Base-by-base conservation (phyloP, 2,797 vertebrate species). In the Pempheris klunzingeri region DNA sequence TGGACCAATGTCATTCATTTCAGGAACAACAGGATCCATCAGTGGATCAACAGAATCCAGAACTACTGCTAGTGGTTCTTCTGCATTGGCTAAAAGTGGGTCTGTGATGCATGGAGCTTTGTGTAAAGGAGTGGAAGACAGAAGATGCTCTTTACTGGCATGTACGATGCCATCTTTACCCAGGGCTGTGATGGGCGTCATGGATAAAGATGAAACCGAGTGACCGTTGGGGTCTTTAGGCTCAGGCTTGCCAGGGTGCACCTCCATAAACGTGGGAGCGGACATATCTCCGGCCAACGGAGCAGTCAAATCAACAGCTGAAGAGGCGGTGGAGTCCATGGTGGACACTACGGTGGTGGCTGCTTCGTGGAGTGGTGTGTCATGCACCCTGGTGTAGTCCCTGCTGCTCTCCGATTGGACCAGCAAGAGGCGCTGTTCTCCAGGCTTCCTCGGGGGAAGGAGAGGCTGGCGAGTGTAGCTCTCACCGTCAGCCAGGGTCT, bases 401-500 rank as follows among this genome's bases (percentile, higher is more conserved):
- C 96, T 96, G 88, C 96, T 96, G 90, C 97, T 96, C 87, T 97
- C 96, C 0, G 95, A 94, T 44, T 95, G 95, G 49, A 94, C 92
- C 85, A 98, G 95, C 77, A 98, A 90, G 74, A 96, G 93, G 0
- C 93, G 96, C 92, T 99, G 97, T 65, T 99, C 98, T 0, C 92
- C 94, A 0, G 95, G 97, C 83, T 96, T 98, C 90, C 90, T 95
- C 30, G 96, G 96, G 0, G 94, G 96, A 65, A 99, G 93, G n/a
- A 99, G 92, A 0, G 97, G 96, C 83, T 96, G 97, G 4, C 97
- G 93, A 0, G 96, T 96, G 92, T 97, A 98, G 91, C 91, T 94
- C 88, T 99, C 98, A 2, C 96, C 97, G 0, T 98, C 96, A 0
- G 94, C 91, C 88, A 99, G 95, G 75, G 96, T 97, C 92, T 99